These are phyloP conservation scores for Listrodromus nycthemerus DNA, from an alignment of 2,888 invertebrate species.

Conservation along the genomic window DNA sequence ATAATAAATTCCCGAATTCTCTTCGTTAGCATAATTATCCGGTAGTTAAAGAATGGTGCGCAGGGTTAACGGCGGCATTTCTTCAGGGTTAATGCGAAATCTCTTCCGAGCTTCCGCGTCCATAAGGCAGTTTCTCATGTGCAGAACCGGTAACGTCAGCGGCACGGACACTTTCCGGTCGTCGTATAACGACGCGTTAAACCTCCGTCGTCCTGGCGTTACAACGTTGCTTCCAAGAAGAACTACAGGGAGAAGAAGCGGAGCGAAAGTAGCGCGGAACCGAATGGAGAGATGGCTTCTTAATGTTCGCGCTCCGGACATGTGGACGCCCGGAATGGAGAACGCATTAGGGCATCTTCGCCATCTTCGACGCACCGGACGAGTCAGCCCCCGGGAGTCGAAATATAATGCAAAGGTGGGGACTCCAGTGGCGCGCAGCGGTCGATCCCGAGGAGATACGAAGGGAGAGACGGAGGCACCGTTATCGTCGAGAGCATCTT, in stretches of 20 bases:
- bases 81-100: slow-evolving; percentile 40
- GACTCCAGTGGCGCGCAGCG: slow-evolving; percentile 60
- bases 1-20: slow-evolving; percentile 54
- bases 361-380: slow-evolving; percentile 54
- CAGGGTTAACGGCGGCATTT: slow-evolving; percentile 5
- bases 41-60: slow-evolving; percentile 46
- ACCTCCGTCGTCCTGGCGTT: slow-evolving; percentile 61
- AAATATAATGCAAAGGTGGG: slow-evolving; percentile 59
- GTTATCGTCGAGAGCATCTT: slow-evolving; percentile 76
- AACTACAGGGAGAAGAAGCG: slow-evolving; percentile 33
- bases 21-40: slow-evolving; percentile 61
- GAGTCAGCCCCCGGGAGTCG: slow-evolving; percentile 59
- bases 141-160: slow-evolving; percentile 44
- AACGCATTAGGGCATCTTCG: slow-evolving; percentile 62
- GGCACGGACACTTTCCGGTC: slow-evolving; percentile 54
- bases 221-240: slow-evolving; percentile 58
- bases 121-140: slow-evolving; percentile 62
- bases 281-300: slow-evolving; percentile 55
- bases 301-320: slow-evolving; percentile 56
- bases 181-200: slow-evolving; percentile 67
- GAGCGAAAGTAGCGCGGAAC: slow-evolving; percentile 50
- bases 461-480: slow-evolving; percentile 55
- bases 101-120: slow-evolving; percentile 52
- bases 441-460: slow-evolving; percentile 64
- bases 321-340: slow-evolving; percentile 57